Conservation (phyloP, 2,888 invertebrate species). For the Amiota communis region DNA sequence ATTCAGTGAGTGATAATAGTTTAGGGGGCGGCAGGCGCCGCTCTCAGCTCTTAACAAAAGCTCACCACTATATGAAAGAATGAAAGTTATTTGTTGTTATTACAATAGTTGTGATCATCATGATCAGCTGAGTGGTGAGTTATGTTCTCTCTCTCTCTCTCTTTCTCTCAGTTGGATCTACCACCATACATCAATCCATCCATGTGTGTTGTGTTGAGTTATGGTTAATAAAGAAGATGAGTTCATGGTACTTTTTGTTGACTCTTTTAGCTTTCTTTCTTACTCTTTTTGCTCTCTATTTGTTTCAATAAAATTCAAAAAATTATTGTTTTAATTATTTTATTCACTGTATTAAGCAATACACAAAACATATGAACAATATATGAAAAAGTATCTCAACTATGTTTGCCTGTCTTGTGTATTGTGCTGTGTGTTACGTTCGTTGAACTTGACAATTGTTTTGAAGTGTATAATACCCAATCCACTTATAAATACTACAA, state of each 20-base stretch:
- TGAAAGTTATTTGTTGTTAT: constrained; percentile 21
- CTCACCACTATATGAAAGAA: constrained; percentile 15
- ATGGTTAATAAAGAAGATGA: no score
- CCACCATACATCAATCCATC: background rate
- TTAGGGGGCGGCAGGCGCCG: constrained; percentile 23
- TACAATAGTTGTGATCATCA: background rate
- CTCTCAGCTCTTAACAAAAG: constrained; percentile 2
- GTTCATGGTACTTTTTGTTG: background rate
- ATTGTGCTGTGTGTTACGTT: constrained; percentile 35
- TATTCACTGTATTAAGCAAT: constrained; percentile 4
- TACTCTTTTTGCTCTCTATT: background rate
- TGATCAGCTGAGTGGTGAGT: constrained; percentile 23
- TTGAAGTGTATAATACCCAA: background rate
- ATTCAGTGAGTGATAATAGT: background rate
- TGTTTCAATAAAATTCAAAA: background rate
- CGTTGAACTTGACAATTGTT: constrained; percentile 60
- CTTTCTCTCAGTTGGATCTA: background rate
- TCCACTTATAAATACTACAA: constrained; percentile 11
- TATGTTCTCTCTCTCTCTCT: background rate
- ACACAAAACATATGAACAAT: constrained; percentile 19
- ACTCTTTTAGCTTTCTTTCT: background rate
- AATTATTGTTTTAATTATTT: constrained; percentile 8
- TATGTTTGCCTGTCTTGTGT: no score
- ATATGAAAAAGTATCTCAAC: no score
- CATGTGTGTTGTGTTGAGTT: background rate